A percentile compares a stretch with the other conserved stretches of the same genome.
Evolutionary conservation across 2,888 invertebrate genomes (phyloP).

Genomic region (Ichneumoninae sp.): DNA sequence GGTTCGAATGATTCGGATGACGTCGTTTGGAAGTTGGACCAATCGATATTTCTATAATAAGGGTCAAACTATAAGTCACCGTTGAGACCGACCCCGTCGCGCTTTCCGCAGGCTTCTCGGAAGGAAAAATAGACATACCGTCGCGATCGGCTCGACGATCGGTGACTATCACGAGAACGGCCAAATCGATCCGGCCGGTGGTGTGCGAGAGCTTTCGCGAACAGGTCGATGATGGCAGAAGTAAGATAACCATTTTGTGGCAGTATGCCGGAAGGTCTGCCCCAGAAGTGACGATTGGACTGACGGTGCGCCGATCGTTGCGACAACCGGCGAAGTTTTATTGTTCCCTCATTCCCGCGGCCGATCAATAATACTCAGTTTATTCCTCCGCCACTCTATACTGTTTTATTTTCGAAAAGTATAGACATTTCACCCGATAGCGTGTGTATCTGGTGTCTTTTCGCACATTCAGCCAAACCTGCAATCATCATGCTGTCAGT

Average conservation of each 20-base stretch:
- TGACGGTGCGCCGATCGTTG: not conserved
- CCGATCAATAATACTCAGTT: not conserved
- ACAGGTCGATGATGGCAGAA: constrained; percentile 7
- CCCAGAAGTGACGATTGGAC: constrained; percentile 9
- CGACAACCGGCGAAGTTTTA: not conserved
- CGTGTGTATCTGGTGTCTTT: not conserved
- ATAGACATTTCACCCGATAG: not conserved
- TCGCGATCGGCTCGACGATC: not conserved
- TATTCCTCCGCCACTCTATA: not conserved
- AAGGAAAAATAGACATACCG: constrained; percentile 15
- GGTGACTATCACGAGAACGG: constrained; percentile 11
- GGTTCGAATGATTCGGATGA: not conserved
- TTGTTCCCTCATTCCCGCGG: not conserved
- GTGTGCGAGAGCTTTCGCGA: constrained; percentile 1
- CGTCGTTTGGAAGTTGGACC: not conserved
- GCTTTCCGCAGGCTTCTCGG: not conserved
- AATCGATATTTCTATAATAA: not conserved
- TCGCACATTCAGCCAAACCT: not conserved
- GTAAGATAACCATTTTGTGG: constrained; percentile 29
- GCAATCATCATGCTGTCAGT: not conserved
- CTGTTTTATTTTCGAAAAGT: not conserved
- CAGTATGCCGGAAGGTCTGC: constrained; percentile 8
- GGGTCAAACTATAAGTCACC: not conserved
- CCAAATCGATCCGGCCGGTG: constrained; percentile 21
- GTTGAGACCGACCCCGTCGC: not conserved